Conservation (phyloP, 2,113 vertebrate genomes). For the Hydrolagus affinis region DNA sequence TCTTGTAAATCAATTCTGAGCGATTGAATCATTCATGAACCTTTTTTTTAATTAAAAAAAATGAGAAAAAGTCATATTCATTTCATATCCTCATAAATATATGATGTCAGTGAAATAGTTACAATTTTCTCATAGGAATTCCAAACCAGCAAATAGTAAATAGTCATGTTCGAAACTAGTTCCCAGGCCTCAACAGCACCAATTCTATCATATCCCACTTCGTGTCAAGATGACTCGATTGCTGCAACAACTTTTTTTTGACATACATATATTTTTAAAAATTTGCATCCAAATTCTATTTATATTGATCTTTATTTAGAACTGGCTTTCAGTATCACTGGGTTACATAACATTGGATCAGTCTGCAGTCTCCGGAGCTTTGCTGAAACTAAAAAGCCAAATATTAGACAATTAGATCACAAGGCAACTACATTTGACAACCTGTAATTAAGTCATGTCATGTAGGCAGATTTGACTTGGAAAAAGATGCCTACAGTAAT, state of each 20-base stretch:
- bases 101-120: neutral
- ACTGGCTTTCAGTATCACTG: constrained; percentile 11
- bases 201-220: neutral
- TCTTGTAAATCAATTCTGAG: neutral
- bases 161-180: neutral
- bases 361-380: neutral
- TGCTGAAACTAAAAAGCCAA: constrained; percentile 36
- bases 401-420: constrained; percentile 52
- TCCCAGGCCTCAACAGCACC: neutral
- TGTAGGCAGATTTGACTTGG: constrained; percentile 63
- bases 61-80: neutral
- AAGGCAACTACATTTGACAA: constrained; percentile 72
- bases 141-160: neutral
- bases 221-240: neutral
- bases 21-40: constrained; percentile 1
- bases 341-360: constrained; percentile 31
- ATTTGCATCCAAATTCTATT: constrained; percentile 17
- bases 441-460: constrained; percentile 90
- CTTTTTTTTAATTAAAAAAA: neutral
- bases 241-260: neutral
- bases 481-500: constrained; percentile 76
- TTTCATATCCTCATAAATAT: neutral
- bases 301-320: constrained; percentile 7
- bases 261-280: neutral
- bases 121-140: neutral